These are phyloP conservation scores for Eueremaeus valkanovi DNA, from an alignment of 2,888 invertebrate genomes.

Conservation along the genomic window DNA sequence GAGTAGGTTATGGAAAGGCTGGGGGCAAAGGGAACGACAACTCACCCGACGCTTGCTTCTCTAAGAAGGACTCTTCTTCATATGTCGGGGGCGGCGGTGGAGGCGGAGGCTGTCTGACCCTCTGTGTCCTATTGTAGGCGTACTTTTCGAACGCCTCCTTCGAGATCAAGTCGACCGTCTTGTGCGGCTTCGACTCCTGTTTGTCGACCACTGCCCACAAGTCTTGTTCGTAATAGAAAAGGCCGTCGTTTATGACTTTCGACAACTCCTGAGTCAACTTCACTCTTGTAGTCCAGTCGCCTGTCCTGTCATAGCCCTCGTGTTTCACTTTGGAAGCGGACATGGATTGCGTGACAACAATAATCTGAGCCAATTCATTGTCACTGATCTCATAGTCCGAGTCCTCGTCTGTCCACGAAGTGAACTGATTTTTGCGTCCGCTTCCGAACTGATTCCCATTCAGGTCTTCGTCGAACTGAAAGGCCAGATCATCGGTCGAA, in stretches of 20 bases:
- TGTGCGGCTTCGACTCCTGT: constrained; percentile 45
- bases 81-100: constrained; percentile 47
- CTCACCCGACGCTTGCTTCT: constrained; percentile 14
- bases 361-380: constrained; percentile 82
- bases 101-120: constrained; percentile 49
- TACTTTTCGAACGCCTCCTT: constrained; percentile 82
- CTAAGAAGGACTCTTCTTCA: constrained; percentile 38
- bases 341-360: constrained; percentile 62
- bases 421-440: constrained; percentile 72
- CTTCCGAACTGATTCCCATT: constrained; percentile 45
- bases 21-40: no score
- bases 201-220: constrained; percentile 64
- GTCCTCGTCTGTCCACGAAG: constrained; percentile 60
- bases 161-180: constrained; percentile 80
- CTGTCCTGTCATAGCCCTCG: constrained; percentile 83
- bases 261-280: constrained; percentile 93
- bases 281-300: constrained; percentile 80
- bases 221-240: constrained; percentile 92
- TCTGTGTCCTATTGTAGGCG: constrained; percentile 50
- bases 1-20: no score
- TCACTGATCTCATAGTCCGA: constrained; percentile 86
- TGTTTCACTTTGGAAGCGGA: constrained; percentile 63
- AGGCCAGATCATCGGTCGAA: constrained; percentile 72
- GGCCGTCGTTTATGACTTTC: constrained; percentile 93
- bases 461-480: constrained; percentile 96